Evolutionary conservation across 2,888 invertebrate species (phyloP), one percentile per base, ranked within the genome.

Genomic region (Galeopsomyia nigrocyanea): DNA sequence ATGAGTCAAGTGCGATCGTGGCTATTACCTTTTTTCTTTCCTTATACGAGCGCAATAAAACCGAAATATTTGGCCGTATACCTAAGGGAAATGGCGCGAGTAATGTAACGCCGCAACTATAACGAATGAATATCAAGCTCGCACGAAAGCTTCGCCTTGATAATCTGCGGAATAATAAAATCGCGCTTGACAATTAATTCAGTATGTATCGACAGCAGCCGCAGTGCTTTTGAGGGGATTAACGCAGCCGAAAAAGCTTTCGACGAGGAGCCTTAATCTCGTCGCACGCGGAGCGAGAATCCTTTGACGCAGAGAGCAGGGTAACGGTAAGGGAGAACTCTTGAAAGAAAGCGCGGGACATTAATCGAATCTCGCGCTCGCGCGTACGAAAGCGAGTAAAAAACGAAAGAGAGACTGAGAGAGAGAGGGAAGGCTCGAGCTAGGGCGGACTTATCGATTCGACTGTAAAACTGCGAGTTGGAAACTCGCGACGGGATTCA

Each of bases 291-390:
- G 3, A 26, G 5, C 26, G 55, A 53, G 53, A 46, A 62, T 66
- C 71, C 66, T 71, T 71, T 66, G 66, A 71, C 60, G 10, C 13
- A 39, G 5, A 31, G n/a, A 31, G 10, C 39, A 39, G 69, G 60
- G 56, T 50, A 47, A 26, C n/a, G 26, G 3, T 26, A 55, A 65
- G 56, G 26, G 56, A 47, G 68, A 69, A 68, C 78, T 78, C 74
- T 71, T 74, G 74, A 76, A 78, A 77, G 73, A 78, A 78, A 77
- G 78, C 73, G 76, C 78, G 71, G 79, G 81, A 80, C 80, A 80
- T 80, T 82, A 80, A 82, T 82, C 79, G 80, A 82, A 80, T 81
- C 79, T 78, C 77, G 67, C 76, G 76, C 76, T 73, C 73, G 75
- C 77, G 77, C 71, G 75, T 31, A 31, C 31, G 31, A 75, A 26